These are phyloP conservation scores for Tillus elongatus DNA, from an alignment of 2,888 invertebrate genomes.

Conservation along the genomic window DNA sequence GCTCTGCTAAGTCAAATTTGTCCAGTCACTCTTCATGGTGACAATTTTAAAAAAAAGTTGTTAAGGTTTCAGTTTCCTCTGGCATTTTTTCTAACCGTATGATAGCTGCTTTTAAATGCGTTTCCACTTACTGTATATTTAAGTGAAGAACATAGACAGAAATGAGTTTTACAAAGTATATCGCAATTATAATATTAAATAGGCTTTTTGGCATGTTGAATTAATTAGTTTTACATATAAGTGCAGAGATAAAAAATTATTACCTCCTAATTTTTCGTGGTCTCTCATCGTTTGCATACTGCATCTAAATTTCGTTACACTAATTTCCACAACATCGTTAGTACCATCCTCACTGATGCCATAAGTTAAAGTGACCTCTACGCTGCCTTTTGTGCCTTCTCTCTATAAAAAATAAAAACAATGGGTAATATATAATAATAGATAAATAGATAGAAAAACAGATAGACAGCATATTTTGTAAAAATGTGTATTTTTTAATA, in stretches of 20 bases:
- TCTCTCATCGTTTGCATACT: constrained; percentile 64
- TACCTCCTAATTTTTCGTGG: constrained; percentile 58
- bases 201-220: not conserved
- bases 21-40: too few relatives aligned
- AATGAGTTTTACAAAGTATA: not conserved
- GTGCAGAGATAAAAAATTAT: not conserved
- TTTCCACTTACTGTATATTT: too few relatives aligned
- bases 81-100: too few relatives aligned
- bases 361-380: constrained; percentile 56
- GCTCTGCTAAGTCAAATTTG: too few relatives aligned
- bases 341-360: constrained; percentile 57
- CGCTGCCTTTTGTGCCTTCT: constrained; percentile 59
- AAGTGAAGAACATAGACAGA: not conserved
- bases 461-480: not conserved
- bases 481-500: not conserved
- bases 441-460: constrained; percentile 3
- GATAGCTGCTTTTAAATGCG: too few relatives aligned
- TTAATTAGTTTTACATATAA: constrained; percentile 1
- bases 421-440: constrained; percentile 11
- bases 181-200: not conserved
- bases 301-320: constrained; percentile 55
- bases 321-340: constrained; percentile 53
- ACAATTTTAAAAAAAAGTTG: too few relatives aligned
- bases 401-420: constrained; percentile 43
- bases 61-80: too few relatives aligned